Percentiles rank a stretch among this genome's conserved stretches.
Evolutionary conservation across 2,113 vertebrate species (phyloP).

Genomic region (Colossoma macropomum): DNA sequence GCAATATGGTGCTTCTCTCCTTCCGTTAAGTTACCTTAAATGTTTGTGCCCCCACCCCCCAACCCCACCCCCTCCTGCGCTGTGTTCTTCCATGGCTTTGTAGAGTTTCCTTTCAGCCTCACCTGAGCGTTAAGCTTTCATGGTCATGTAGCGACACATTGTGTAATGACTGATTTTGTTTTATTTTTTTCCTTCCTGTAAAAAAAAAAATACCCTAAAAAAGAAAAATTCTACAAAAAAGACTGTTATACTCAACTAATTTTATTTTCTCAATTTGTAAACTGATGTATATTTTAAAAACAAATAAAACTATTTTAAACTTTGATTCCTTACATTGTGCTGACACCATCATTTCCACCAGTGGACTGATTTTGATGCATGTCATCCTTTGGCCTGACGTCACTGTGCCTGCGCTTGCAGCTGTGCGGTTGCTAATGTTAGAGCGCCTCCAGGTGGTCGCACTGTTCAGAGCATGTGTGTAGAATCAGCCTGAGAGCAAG

Average conservation of each 20-base stretch:
- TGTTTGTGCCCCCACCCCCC: conserved; percentile 9
- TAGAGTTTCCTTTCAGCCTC: conserved; percentile 27
- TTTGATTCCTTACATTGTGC: conserved; percentile 11
- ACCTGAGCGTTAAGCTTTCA: conserved; percentile 43
- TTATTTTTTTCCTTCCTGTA: conserved; percentile 51
- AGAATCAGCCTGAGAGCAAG: neutral
- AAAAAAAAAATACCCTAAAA: conserved; percentile 76
- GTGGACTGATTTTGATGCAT: conserved; percentile 5
- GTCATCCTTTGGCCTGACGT: neutral
- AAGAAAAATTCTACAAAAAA: conserved; percentile 64
- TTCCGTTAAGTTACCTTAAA: neutral
- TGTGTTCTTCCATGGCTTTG: conserved; percentile 47
- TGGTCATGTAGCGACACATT: conserved; percentile 54
- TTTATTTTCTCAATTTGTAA: conserved; percentile 91
- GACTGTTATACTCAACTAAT: conserved; percentile 89
- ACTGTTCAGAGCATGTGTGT: neutral
- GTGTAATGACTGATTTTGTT: neutral
- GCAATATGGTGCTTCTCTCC: conserved; percentile 34
- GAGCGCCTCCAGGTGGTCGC: conserved; percentile 42
- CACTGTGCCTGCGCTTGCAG: neutral
- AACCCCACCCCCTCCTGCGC: neutral
- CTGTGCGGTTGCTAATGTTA: neutral
- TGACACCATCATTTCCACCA: neutral
- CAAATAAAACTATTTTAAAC: conserved; percentile 96
- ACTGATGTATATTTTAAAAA: conserved; percentile 95